Evolutionary conservation across 2,797 vertebrate genomes (phyloP).

Genomic region (Sebastes paucispinis): DNA sequence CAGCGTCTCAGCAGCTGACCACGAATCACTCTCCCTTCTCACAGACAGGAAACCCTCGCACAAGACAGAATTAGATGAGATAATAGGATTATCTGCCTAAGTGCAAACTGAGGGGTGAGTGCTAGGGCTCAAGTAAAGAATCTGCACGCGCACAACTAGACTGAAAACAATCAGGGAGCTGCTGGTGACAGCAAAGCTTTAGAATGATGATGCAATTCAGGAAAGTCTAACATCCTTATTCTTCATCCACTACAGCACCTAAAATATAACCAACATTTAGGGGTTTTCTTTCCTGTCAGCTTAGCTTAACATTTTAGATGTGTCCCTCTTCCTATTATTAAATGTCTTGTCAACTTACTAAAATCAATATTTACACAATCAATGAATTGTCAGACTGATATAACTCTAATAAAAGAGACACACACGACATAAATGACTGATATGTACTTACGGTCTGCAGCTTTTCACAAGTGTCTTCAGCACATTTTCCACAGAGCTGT

Average conservation of each 20-base stretch:
- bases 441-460: conserved; percentile 94
- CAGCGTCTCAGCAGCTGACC: conserved; percentile 44
- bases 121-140: conserved; percentile 36
- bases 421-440: not conserved
- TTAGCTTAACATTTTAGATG: not conserved
- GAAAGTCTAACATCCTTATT: not conserved
- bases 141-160: conserved; percentile 14
- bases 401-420: not conserved
- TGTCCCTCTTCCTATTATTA: not conserved
- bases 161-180: conserved; percentile 14
- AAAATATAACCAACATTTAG: not conserved
- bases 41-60: conserved; percentile 72
- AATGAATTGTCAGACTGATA: not conserved
- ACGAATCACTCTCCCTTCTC: conserved; percentile 63
- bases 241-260: not conserved
- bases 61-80: conserved; percentile 79
- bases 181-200: conserved; percentile 2
- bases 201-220: not conserved
- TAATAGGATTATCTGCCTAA: conserved; percentile 81
- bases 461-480: conserved; percentile 96
- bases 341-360: not conserved
- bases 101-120: conserved; percentile 61
- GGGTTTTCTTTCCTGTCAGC: not conserved
- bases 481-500: conserved; percentile 94
- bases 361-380: not conserved